These are phyloP conservation scores for Grus americana DNA, from an alignment of 2,113 vertebrate genomes.

Conservation along the genomic window DNA sequence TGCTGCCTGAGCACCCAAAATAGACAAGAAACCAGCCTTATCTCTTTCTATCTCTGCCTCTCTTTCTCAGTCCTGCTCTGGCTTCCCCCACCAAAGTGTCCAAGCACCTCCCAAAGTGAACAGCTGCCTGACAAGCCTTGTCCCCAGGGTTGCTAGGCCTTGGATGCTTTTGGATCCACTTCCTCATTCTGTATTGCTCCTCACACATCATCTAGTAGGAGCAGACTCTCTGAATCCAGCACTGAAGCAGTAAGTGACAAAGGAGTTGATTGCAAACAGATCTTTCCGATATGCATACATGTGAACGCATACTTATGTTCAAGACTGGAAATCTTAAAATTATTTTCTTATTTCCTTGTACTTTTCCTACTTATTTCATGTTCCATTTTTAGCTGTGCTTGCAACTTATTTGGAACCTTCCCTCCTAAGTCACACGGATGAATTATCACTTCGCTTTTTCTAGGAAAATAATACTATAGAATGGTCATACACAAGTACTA, in stretches of 20 bases:
- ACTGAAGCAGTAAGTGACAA: conserved; percentile 26
- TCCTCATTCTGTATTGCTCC: background rate
- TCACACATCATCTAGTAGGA: background rate
- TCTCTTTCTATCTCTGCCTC: background rate
- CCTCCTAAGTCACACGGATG: background rate
- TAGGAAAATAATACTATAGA: conserved; percentile 25
- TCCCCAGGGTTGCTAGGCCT: background rate
- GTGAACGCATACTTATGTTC: background rate
- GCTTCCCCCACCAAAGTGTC: background rate
- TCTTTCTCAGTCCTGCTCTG: background rate
- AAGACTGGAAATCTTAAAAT: conserved; percentile 5
- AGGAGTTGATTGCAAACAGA: conserved; percentile 41
- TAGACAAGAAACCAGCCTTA: background rate
- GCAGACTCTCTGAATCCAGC: background rate
- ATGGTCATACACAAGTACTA: background rate
- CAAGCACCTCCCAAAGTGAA: background rate
- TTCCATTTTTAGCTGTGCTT: conserved; percentile 42
- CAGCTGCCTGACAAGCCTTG: background rate
- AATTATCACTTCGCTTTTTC: conserved; percentile 44
- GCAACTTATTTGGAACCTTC: conserved; percentile 19
- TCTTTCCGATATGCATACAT: background rate
- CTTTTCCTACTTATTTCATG: background rate
- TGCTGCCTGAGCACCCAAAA: background rate
- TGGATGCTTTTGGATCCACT: background rate
- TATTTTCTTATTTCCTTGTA: background rate